Percentiles rank a stretch among this genome's conserved stretches.
Conservation (phyloP, 1,140 invertebrate species). For the Neotoxoptera formosana region DNA sequence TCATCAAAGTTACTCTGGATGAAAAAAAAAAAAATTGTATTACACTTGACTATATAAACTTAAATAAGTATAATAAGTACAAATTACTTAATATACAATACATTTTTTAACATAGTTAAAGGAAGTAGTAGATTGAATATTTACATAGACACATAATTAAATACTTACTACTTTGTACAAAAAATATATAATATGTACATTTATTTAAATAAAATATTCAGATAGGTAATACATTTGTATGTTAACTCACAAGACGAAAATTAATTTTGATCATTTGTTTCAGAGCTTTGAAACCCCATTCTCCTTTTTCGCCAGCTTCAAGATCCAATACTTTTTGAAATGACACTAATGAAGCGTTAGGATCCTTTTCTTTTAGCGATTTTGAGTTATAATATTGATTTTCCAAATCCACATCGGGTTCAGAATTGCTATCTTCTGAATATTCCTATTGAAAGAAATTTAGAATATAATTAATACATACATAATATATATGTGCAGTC, state of each 20-base stretch:
- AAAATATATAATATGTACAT: constrained; percentile 37
- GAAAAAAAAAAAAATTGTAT: constrained; percentile 59
- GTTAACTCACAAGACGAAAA: constrained; percentile 86
- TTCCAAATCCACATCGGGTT: constrained; percentile 98
- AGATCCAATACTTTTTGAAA: constrained; percentile 97
- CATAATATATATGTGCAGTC: background rate
- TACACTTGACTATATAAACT: background rate
- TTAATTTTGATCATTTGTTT: constrained; percentile 99
- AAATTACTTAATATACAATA: background rate
- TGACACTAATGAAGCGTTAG: constrained; percentile 86
- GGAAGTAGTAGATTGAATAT: background rate
- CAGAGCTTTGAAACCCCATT: constrained; percentile 99
- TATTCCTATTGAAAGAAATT: constrained; percentile 76
- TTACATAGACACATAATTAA: background rate
- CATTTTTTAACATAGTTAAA: background rate
- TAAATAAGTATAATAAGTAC: background rate
- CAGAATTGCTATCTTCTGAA: constrained; percentile 94
- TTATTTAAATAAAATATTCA: background rate
- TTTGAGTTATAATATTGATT: constrained; percentile 99
- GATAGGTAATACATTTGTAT: background rate
- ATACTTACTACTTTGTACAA: constrained; percentile 75
- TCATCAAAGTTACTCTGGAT: constrained; percentile 89
- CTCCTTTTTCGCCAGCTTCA: constrained; percentile 97
- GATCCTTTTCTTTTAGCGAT: constrained; percentile 97
- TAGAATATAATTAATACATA: background rate